These are phyloP conservation scores for Coregonus ussuriensis DNA, from an alignment of 2,797 vertebrate species.

Conservation along the genomic window DNA sequence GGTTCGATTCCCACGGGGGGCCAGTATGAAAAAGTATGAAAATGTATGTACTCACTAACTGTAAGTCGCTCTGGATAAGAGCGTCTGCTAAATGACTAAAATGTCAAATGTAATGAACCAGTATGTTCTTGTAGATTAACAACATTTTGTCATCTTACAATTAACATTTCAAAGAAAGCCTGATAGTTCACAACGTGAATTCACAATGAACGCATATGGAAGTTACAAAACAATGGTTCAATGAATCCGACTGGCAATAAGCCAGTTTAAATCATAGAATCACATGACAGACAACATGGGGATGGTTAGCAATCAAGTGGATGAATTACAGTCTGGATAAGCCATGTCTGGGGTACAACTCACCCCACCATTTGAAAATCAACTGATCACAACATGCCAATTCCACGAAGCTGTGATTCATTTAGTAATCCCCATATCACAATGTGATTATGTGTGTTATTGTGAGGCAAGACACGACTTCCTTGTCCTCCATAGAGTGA, in stretches of 20 bases:
- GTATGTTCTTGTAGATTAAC: background rate
- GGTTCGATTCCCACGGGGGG: too few species aligned
- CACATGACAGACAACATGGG: constrained; percentile 27
- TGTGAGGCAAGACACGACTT: background rate
- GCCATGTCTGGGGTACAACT: background rate
- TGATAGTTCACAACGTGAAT: background rate
- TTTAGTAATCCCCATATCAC: background rate
- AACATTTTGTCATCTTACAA: background rate
- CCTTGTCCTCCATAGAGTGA: background rate
- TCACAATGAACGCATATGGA: background rate
- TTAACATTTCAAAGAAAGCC: background rate
- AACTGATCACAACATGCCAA: background rate
- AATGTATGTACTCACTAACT: too few species aligned
- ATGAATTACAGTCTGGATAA: background rate
- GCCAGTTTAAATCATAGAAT: constrained; percentile 14
- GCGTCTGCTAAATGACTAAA: too few species aligned
- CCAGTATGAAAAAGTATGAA: too few species aligned
- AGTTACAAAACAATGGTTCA: background rate
- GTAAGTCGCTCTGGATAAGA: too few species aligned
- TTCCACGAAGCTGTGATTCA: background rate
- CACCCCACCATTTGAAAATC: background rate
- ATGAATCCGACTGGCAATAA: background rate
- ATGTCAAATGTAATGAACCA: background rate
- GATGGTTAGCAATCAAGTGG: constrained; percentile 14
- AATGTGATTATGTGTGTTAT: background rate